Evolutionary conservation across 2,113 vertebrate genomes (phyloP).

Genomic region (Brachionichthys hirsutus): DNA sequence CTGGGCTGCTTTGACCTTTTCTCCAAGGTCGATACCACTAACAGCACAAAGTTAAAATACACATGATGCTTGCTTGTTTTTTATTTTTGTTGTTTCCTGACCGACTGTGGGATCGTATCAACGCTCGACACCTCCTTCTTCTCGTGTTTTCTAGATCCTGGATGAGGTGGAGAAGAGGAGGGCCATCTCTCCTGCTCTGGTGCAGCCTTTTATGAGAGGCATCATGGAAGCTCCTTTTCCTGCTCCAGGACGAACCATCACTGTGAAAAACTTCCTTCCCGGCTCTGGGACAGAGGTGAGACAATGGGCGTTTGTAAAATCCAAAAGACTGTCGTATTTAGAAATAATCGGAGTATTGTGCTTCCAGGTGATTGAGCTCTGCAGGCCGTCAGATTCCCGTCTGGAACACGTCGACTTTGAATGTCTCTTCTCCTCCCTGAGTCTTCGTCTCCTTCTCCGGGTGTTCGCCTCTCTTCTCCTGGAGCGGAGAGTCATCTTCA

Average conservation of each 20-base stretch:
- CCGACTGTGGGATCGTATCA: no score
- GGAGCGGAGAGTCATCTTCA: slow-evolving; percentile 95
- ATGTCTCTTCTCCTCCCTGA: slow-evolving; percentile 90
- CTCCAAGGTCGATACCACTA: slow-evolving; percentile 84
- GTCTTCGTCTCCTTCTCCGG: slow-evolving; percentile 88
- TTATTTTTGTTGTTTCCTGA: no score
- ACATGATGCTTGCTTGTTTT: neutral
- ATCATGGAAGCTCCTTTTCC: slow-evolving; percentile 98
- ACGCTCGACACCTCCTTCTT: no score
- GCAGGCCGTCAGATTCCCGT: slow-evolving; percentile 89
- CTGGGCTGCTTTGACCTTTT: slow-evolving; percentile 97
- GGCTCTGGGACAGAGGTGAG: slow-evolving; percentile 94
- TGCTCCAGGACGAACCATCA: slow-evolving; percentile 89
- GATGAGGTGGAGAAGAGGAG: slow-evolving; percentile 96
- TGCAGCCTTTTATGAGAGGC: slow-evolving; percentile 97
- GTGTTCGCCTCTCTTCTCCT: slow-evolving; percentile 94
- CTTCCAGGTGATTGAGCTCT: slow-evolving; percentile 89
- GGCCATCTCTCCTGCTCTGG: slow-evolving; percentile 94
- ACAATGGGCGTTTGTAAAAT: neutral
- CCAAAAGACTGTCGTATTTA: neutral
- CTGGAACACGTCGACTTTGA: slow-evolving; percentile 96
- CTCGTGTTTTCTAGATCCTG: slow-evolving; percentile 82
- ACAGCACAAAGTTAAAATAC: neutral
- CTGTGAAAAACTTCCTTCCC: slow-evolving; percentile 94
- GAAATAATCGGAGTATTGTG: no score